Evolutionary conservation across 2,888 invertebrate species (phyloP).

Genomic region (Ochropleura leucogaster): DNA sequence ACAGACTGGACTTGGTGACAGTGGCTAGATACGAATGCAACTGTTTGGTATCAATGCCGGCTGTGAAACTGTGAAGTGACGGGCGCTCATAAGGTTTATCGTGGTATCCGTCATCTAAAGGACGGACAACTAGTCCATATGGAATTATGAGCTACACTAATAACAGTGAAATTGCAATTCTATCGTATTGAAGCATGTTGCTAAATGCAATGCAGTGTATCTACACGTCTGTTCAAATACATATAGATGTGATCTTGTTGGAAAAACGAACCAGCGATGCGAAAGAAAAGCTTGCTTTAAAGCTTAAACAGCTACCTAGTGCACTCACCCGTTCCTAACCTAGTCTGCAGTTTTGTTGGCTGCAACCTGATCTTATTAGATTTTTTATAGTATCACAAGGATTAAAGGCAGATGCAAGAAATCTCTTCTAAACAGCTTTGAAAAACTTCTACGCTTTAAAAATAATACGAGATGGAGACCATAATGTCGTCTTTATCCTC

Average conservation of each 20-base stretch:
- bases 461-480: not conserved
- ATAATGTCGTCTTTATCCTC: conserved; percentile 2
- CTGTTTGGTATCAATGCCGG: not conserved
- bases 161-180: conserved; percentile 1
- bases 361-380: conserved; percentile 2
- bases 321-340: conserved; percentile 3
- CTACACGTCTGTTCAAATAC: conserved; percentile 12
- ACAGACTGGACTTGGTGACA: not conserved
- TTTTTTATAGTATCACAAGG: not conserved
- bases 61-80: conserved; percentile 18
- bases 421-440: not conserved
- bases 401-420: conserved; percentile 13
- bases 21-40: conserved; percentile 1
- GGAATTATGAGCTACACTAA: not conserved
- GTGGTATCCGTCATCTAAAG: not conserved
- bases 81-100: not conserved
- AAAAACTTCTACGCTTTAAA: not conserved
- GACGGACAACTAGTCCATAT: conserved; percentile 6
- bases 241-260: conserved; percentile 1
- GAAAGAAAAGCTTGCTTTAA: conserved; percentile 18
- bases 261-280: conserved; percentile 13
- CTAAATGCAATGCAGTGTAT: conserved; percentile 2
- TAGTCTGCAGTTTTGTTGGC: not conserved
- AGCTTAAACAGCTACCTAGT: conserved; percentile 14
- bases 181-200: not conserved